Conservation (phyloP, 2,113 vertebrate genomes). For the Ammodytes marinus region DNA sequence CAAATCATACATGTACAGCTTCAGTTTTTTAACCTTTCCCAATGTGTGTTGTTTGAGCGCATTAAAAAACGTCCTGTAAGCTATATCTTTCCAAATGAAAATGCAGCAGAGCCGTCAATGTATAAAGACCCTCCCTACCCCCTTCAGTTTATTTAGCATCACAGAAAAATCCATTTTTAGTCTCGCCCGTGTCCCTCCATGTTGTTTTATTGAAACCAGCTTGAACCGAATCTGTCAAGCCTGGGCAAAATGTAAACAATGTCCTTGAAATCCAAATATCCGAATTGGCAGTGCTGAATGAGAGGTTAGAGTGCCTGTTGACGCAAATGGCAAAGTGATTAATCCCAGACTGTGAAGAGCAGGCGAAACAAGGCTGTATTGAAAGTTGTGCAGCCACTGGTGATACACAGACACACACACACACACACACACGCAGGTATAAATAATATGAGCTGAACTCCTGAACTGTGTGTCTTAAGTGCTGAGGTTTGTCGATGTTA, state of each 20-base stretch:
- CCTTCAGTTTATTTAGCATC: slow-evolving; percentile 66
- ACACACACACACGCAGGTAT: slow-evolving; percentile 21
- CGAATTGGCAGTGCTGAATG: slow-evolving; percentile 62
- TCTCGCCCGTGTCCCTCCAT: slow-evolving; percentile 40
- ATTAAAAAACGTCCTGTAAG: slow-evolving; percentile 51
- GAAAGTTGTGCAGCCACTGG: slow-evolving; percentile 50
- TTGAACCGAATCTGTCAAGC: slow-evolving; percentile 66
- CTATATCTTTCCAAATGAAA: slow-evolving; percentile 53
- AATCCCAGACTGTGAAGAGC: slow-evolving; percentile 71
- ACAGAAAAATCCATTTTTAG: slow-evolving; percentile 68
- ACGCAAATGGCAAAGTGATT: slow-evolving; percentile 75
- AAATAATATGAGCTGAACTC: slow-evolving; percentile 70
- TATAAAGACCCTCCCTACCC: slow-evolving; percentile 16
- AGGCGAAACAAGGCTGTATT: slow-evolving; percentile 71
- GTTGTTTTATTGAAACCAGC: slow-evolving; percentile 74
- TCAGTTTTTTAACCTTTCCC: background rate
- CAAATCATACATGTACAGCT: background rate
- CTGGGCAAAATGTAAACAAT: slow-evolving; percentile 71
- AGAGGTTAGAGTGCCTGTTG: slow-evolving; percentile 71
- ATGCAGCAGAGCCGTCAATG: slow-evolving; percentile 44
- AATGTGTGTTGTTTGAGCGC: slow-evolving; percentile 41
- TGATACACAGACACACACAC: slow-evolving; percentile 19
- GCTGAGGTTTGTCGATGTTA: slow-evolving; percentile 64
- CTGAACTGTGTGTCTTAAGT: slow-evolving; percentile 64
- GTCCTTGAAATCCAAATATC: slow-evolving; percentile 73